Conservation (phyloP, 2,888 invertebrate species). For the Drosophila sordidapex region DNA sequence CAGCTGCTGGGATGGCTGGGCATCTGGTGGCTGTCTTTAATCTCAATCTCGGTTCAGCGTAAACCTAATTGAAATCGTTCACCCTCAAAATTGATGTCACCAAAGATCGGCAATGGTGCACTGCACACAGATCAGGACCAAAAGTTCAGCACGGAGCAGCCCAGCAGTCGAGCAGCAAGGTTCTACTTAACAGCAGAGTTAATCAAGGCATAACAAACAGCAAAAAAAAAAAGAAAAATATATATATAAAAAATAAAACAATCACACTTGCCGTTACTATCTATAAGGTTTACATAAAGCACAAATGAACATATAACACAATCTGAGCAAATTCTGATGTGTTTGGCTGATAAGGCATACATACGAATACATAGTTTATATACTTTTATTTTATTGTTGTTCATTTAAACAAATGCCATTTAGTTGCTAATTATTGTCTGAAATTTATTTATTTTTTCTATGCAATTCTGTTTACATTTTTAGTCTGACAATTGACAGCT, state of each 20-base stretch:
- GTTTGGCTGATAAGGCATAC: constrained; percentile 29
- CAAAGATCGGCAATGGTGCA: constrained; percentile 75
- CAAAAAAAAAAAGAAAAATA: constrained; percentile 13
- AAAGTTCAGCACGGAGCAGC: constrained; percentile 71
- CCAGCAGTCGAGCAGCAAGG: constrained; percentile 36
- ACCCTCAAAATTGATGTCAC: constrained; percentile 84
- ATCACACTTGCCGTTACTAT: constrained; percentile 45
- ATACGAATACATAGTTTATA: neutral
- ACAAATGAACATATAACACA: constrained; percentile 4
- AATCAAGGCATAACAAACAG: constrained; percentile 38
- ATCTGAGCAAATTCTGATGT: constrained; percentile 21
- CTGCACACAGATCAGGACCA: constrained; percentile 74
- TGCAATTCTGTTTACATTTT: constrained; percentile 67
- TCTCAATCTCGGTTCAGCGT: constrained; percentile 73
- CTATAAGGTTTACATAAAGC: constrained; percentile 34
- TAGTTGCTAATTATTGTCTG: constrained; percentile 36
- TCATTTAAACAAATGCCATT: constrained; percentile 34
- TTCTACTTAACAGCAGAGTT: constrained; percentile 25
- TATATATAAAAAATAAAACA: constrained; percentile 15
- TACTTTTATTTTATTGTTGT: constrained; percentile 3
- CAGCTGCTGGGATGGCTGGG: constrained; percentile 17
- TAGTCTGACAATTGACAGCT: constrained; percentile 68
- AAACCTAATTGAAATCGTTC: constrained; percentile 83
- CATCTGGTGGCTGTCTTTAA: constrained; percentile 53
- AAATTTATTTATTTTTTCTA: constrained; percentile 24